Evolutionary conservation across 2,888 invertebrate genomes (phyloP), one percentile per base, ranked within the genome.

Genomic region (Argyra leucocephala): DNA sequence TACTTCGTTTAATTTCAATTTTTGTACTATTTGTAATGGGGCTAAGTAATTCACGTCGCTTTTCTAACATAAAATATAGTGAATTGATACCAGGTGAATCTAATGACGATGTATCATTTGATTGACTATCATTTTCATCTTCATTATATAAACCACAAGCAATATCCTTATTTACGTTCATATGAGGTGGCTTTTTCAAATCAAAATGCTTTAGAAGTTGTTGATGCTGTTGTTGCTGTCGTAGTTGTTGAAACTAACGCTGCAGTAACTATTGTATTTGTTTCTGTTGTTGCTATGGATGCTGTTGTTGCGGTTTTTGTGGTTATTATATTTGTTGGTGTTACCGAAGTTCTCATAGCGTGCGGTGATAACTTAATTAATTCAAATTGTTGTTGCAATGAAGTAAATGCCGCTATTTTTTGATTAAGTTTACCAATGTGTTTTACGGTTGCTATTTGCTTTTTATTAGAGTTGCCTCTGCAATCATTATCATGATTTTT

Each of bases 141-240:
- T 57, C 23, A 6, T 72, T 73, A 58, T 75, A 73, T 7, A 76
- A 76, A 1, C 76, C 76, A 10, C 77, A 77, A 67, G 77, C 76
- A 60, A 78, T 61, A 2, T 62, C 26, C 36, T 62, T 62, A 61
- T 61, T 61, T 10, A 61, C 66, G 31, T 66, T 66, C 66, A 66
- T 63, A 21, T 66, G 63, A 9, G 63, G 58, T 63, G 63, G 37
- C 37, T 64, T 58, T 24, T 59, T 60, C 24, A 18, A 18, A n/a
- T 22, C 23, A 18, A 26, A 26, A 24, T 61, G 26, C 31, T 61
- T 61, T n/a, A 26, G 2, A 67, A 63, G n/a, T 64, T 65, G 22
- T 67, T n/a, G n/a, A n/a, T n/a, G n/a, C n/a, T n/a, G n/a, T n/a
- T n/a, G n/a, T n/a, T n/a, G n/a, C n/a, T n/a, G n/a, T n/a, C n/a